These are phyloP conservation scores for Danaus plexippus DNA, from an alignment of 1,140 invertebrate genomes.

Conservation along the genomic window DNA sequence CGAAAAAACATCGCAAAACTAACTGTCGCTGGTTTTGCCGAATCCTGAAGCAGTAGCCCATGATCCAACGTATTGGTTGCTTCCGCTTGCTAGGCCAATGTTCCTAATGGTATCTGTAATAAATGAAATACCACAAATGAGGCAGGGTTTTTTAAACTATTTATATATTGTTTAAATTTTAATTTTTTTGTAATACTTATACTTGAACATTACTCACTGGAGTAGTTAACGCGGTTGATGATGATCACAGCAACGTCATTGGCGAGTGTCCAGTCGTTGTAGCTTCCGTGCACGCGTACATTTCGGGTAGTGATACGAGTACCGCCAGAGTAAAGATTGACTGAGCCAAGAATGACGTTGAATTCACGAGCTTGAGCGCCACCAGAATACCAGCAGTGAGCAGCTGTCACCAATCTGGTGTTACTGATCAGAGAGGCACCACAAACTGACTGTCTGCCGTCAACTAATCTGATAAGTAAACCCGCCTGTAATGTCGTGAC, in stretches of 20 bases:
- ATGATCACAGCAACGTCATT: constrained; percentile 12
- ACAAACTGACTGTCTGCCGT: no score
- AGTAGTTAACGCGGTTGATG: not conserved
- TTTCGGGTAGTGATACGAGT: constrained; percentile 6
- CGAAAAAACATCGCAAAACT: not conserved
- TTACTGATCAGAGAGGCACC: no score
- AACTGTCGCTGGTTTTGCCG: constrained; percentile 8
- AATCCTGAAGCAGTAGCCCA: constrained; percentile 8
- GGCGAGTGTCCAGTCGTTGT: constrained; percentile 1
- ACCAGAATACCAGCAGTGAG: constrained; percentile 10
- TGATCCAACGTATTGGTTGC: constrained; percentile 8
- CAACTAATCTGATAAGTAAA: no score
- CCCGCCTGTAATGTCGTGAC: no score
- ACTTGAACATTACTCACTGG: constrained; percentile 4
- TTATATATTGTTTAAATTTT: no score
- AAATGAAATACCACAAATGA: no score
- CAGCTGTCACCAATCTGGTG: no score
- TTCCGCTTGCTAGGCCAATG: constrained; percentile 8
- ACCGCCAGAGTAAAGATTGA: constrained; percentile 12
- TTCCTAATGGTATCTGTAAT: constrained; percentile 8
- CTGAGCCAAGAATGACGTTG: constrained; percentile 12
- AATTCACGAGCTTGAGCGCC: constrained; percentile 9
- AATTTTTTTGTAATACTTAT: no score
- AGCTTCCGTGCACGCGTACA: constrained; percentile 9
- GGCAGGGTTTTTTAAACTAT: no score